Evolutionary conservation across 2,888 invertebrate species (phyloP), one percentile per base, ranked within the genome.

Genomic region (Sipha maydis): DNA sequence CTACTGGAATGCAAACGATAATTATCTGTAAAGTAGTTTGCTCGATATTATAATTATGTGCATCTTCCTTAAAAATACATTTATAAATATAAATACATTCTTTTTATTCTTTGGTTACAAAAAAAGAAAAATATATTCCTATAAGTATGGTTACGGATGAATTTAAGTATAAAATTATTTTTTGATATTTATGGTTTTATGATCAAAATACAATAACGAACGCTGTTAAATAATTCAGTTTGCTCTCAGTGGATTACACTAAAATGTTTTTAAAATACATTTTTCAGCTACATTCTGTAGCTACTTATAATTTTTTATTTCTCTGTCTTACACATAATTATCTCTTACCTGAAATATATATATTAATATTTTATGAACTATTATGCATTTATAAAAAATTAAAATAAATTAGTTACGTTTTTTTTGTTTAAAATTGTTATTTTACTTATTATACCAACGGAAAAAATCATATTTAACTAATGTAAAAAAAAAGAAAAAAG

Each of bases 401-500:
- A 61, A 61, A 19, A 61, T 25, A 61, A 48, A 61, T 61, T 25
- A 61, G 19, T 61, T 61, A 61, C 3, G 54, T 5, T 61, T 61
- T 25, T 61, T 5, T 61, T 61, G 5, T 61, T 61, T 61, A 9
- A 61, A 25, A 5, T 61, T 61, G 7, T 61, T 21, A 25, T 61
- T 61, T 8, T 25, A 25, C 25, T 7, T 25, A 61, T 21, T 21
- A 7, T 61, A 5, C 61, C 56, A 7, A 21, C 25, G 25, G 8
- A 61, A 61, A 61, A 61, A 61, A 25, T 61, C 9, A 71, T 54
- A 71, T 48, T 54, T 54, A 48, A 75, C n/a, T 76, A 84, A 56
- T 84, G 75, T 21, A 25, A 61, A 84, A 61, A 84, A 61, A 38
- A 25, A 69, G 38, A 84, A 61, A 84, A 61, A 38, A 25, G 48